Base-by-base conservation (phyloP, 2,113 vertebrate species). In the Boleophthalmus pectinirostris region DNA sequence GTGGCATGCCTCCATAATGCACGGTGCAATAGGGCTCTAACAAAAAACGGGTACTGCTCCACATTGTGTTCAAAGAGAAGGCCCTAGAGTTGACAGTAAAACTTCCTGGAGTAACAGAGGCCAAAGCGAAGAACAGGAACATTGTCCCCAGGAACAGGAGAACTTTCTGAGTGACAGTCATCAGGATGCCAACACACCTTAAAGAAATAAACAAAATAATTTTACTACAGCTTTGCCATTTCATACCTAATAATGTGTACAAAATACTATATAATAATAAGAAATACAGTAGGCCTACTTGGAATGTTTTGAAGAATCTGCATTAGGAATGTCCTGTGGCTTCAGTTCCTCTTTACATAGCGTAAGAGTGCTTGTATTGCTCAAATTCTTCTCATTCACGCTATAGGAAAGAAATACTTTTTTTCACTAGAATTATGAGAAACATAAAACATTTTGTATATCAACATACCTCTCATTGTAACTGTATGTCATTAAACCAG, bases 1-100 rank as follows among this genome's bases (percentile, higher is more conserved):
- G 87, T 63, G 90, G 86, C 21, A 78, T 47, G 2, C 74, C 66
- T 8, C 38, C 49, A 43, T 90, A 85, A 1, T 84, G 80, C 49
- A 91, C 16, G 0, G 11, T 63, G 66, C 73, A 79, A 68, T 80
- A 87, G 10, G 87, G 84, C n/a, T 78, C 38, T 13, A 85, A 46
- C 18, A 69, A 60, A 57, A 79, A 16, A 12, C 3, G 1, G 3
- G 5, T 12, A 16, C 14, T 0, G 20, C 23, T 78, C 83, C 78
- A 85, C 15, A 85, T 33, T 11, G 18, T 29, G 33, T 46, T 49
- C 11, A 70, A 15, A 57, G 69, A 68, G 51, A 57, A 60, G 49
- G 38, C 11, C 21, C 57, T n/a, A 2, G 11, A 33, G 29, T 61
- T 64, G 66, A 35, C 64, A 21, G 15, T n/a, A 15, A 1, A 46